phyloP scores from a whole-genome alignment of 2,888 invertebrate genomes.

The Hypsopygia costalis region DNA sequence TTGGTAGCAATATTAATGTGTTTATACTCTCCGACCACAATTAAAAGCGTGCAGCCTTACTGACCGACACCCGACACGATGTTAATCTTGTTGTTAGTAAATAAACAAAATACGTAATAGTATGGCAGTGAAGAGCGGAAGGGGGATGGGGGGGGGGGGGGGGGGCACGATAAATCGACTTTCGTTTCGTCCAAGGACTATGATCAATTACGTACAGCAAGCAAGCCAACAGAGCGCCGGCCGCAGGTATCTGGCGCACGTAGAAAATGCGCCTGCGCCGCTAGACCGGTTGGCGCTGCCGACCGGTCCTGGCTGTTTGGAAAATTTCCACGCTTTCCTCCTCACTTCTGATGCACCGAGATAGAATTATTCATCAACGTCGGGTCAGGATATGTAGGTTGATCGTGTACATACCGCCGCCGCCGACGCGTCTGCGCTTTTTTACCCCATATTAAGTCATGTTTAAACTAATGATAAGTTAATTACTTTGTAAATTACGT shows the following conservation, averaged over 20 bases:
- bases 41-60: too few relatives aligned
- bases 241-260: not conserved
- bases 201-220: too few relatives aligned
- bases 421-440: not conserved
- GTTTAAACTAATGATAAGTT: not conserved
- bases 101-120: too few relatives aligned
- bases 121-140: too few relatives aligned
- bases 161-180: too few relatives aligned
- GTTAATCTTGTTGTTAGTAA: too few relatives aligned
- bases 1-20: too few relatives aligned
- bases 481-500: too few relatives aligned
- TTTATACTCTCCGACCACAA: too few relatives aligned
- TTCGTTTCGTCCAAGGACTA: too few relatives aligned
- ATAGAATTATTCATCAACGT: not conserved
- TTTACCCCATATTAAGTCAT: not conserved
- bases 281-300: slow-evolving; percentile 6
- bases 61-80: too few relatives aligned
- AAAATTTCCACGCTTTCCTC: slow-evolving; percentile 9
- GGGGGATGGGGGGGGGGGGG: too few relatives aligned
- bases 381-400: not conserved
- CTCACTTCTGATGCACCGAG: not conserved
- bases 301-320: slow-evolving; percentile 1
- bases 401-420: not conserved
- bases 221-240: not conserved
- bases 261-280: not conserved